Conservation (phyloP, 2,113 vertebrate species). For the Notarius lentiginosus region DNA sequence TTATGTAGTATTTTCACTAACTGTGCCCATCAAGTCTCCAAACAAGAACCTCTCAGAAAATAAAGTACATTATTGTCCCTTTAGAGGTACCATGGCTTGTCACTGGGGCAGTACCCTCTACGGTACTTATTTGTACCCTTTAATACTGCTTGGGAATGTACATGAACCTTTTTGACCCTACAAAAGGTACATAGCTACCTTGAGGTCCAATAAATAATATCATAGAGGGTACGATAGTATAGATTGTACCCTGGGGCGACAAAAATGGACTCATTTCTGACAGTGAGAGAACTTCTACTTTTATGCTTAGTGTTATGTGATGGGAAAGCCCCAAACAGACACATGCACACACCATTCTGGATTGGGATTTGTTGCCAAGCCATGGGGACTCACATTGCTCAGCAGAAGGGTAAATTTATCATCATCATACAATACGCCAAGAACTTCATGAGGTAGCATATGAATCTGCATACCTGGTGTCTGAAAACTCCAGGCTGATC, state of each 20-base stretch:
- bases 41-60: not conserved
- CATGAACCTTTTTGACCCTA: too few relatives aligned
- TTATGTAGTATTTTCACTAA: not conserved
- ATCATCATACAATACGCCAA: not conserved
- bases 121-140: too few relatives aligned
- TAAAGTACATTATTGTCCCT: too few relatives aligned
- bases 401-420: not conserved
- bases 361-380: not conserved
- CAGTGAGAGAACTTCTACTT: not conserved
- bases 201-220: too few relatives aligned
- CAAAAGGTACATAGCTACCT: too few relatives aligned
- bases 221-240: too few relatives aligned
- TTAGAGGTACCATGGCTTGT: too few relatives aligned
- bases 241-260: too few relatives aligned
- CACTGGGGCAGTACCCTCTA: too few relatives aligned
- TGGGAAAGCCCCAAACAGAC: not conserved
- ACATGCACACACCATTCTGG: not conserved
- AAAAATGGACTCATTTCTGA: too few relatives aligned
- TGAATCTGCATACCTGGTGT: constrained; percentile 78
- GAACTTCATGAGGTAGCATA: not conserved
- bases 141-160: too few relatives aligned
- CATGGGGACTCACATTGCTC: not conserved
- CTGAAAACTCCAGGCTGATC: constrained; percentile 92
- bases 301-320: not conserved
- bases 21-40: not conserved